Percentiles rank a stretch among this genome's conserved stretches.
phyloP scores from a whole-genome alignment of 2,888 invertebrate species.

The Stenoptilia bipunctidactyla region DNA sequence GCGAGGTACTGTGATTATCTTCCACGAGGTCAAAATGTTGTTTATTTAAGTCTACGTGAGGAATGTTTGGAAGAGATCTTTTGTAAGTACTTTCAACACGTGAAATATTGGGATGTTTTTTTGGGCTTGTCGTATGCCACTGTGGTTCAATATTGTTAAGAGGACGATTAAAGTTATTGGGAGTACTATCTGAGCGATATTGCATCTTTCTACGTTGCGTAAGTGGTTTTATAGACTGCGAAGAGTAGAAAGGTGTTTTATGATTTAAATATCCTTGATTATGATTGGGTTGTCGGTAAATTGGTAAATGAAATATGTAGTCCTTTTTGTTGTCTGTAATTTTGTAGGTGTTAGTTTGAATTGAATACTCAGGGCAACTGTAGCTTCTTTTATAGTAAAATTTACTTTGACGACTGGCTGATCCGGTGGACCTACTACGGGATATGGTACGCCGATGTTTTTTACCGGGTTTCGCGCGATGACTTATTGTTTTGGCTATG shows the following conservation, averaged over 20 bases:
- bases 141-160: neutral
- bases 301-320: constrained; percentile 29
- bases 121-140: no score
- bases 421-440: constrained; percentile 46
- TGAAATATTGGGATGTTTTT: no score
- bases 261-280: no score
- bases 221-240: no score
- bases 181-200: neutral
- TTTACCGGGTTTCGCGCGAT: constrained; percentile 26
- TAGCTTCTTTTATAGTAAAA: constrained; percentile 39
- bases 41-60: constrained; percentile 13
- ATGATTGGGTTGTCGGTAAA: neutral
- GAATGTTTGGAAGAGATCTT: constrained; percentile 26
- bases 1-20: neutral
- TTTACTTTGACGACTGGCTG: constrained; percentile 26
- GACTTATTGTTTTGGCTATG: constrained; percentile 16
- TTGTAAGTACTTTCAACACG: constrained; percentile 15
- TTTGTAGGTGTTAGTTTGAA: constrained; percentile 36
- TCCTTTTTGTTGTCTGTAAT: constrained; percentile 36
- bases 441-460: constrained; percentile 33
- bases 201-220: constrained; percentile 5
- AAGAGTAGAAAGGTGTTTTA: no score
- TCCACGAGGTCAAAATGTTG: no score
- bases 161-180: neutral
- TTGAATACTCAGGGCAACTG: constrained; percentile 43